Conservation (phyloP, 2,113 vertebrate genomes). For the Cryptomyrus ogoouensis region DNA sequence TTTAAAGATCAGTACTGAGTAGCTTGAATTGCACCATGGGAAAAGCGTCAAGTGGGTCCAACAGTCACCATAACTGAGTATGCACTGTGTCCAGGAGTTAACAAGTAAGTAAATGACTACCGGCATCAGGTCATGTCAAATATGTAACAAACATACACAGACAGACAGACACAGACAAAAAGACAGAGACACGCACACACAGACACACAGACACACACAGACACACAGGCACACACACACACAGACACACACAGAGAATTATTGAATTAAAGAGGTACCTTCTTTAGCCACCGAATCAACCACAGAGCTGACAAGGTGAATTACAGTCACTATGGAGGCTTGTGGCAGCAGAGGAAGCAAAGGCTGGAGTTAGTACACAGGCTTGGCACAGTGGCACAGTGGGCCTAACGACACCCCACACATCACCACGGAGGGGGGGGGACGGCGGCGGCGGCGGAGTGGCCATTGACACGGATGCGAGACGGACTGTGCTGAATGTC, state of each 20-base stretch:
- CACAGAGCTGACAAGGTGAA: constrained; percentile 89
- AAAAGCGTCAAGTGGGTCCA: not conserved
- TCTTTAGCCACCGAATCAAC: constrained; percentile 87
- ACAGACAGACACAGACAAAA: not conserved
- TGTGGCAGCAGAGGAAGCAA: constrained; percentile 74
- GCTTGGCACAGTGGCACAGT: constrained; percentile 19
- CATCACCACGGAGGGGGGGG: not conserved
- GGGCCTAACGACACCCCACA: not conserved
- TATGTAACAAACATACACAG: constrained; percentile 38
- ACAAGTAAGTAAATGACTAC: constrained; percentile 55
- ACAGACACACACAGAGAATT: constrained; percentile 10
- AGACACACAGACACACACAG: not conserved
- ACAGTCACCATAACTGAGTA: not conserved
- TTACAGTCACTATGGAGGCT: constrained; percentile 98
- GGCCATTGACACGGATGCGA: not conserved
- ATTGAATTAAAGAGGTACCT: constrained; percentile 72
- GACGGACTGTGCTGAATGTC: constrained; percentile 15
- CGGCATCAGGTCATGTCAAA: constrained; percentile 24
- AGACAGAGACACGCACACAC: constrained; percentile 15
- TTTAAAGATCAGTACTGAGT: not conserved
- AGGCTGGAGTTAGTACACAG: constrained; percentile 63
- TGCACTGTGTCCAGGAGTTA: not conserved
- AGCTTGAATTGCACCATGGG: not conserved
- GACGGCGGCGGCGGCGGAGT: not conserved
- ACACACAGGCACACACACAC: constrained; percentile 13